Evolutionary conservation across 2,888 invertebrate species (phyloP), one percentile per base, ranked within the genome.

Genomic region (Pristionchus exspectatus): DNA sequence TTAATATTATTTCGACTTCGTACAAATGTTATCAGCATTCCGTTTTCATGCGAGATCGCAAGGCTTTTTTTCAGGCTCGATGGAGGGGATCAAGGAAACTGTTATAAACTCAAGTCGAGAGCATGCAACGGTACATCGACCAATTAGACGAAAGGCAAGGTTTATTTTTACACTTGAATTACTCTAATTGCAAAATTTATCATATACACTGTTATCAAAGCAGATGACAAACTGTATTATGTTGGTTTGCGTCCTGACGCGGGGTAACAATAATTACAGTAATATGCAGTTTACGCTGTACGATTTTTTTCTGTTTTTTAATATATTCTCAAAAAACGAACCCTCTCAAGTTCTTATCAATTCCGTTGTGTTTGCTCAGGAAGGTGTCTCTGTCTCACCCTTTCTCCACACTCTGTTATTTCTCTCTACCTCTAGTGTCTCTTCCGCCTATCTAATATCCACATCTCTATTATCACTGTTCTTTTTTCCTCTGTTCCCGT

Each of bases 11-110:
- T 50, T 50, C 44, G 44, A 9, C 12, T 50, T 50, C 44, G 16
- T 72, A 16, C 14, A 30, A 72, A 3, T 30, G 18, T 33, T 33
- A 72, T 33, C 72, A 30, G 16, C 33, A 16, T 12, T 14, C 30
- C 33, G 30, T 44, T 77, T 77, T 24, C 24, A 77, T 44, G 44
- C 21, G 18, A 72, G 33, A 72, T 12, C 12, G 33, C 12, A n/a
- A 30, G n/a, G n/a, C n/a, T n/a, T n/a, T n/a, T n/a, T n/a, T n/a
- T n/a, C 72, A 72, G n/a, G n/a, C n/a, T 12, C 14, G n/a, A 77
- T 77, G 77, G 77, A 77, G 44, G 44, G 44, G 44, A 77, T 18
- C 77, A 21, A 33, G 33, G 77, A 77, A 38, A 77, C 30, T 21
- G 44, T 24, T 21, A 21, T 24, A 16, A 44, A 44, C 14, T 21